phyloP scores from a whole-genome alignment of 2,113 vertebrate genomes.

The Protobothrops mucrosquamatus region DNA sequence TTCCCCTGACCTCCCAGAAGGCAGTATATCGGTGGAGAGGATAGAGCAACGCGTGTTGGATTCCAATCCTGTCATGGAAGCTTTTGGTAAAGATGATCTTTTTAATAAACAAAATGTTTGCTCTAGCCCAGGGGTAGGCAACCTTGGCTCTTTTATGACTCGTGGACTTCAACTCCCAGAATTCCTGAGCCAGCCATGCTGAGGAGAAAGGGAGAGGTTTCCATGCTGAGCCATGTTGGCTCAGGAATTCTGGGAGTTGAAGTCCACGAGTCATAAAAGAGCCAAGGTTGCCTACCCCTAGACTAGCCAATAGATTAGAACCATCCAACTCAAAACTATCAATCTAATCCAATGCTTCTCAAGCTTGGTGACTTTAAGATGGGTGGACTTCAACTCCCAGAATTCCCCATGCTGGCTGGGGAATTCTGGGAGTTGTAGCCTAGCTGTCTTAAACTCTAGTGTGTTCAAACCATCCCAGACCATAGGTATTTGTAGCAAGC shows the following conservation, averaged over 20 bases:
- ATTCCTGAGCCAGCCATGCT: no score
- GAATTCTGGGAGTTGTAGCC: background rate
- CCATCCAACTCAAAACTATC: background rate
- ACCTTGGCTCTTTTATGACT: no score
- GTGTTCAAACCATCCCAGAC: background rate
- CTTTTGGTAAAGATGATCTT: conserved; percentile 81
- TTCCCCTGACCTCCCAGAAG: conserved; percentile 68
- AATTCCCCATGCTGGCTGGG: background rate
- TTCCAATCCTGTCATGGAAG: conserved; percentile 97
- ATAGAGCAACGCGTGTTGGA: conserved; percentile 92
- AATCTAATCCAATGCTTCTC: background rate
- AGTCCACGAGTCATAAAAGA: no score
- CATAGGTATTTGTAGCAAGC: background rate
- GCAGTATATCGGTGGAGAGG: conserved; percentile 80
- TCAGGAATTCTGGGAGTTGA: no score
- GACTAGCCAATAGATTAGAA: background rate
- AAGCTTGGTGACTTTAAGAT: background rate
- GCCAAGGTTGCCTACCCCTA: no score
- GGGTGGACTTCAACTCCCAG: background rate
- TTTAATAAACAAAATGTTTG: background rate
- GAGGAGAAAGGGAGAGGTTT: no score
- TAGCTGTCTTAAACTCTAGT: background rate
- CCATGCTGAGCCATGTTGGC: no score
- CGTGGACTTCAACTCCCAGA: no score
- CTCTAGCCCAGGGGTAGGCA: background rate